Conservation (phyloP, 2,113 vertebrate species). For the Pomatorhinus ruficollis region DNA sequence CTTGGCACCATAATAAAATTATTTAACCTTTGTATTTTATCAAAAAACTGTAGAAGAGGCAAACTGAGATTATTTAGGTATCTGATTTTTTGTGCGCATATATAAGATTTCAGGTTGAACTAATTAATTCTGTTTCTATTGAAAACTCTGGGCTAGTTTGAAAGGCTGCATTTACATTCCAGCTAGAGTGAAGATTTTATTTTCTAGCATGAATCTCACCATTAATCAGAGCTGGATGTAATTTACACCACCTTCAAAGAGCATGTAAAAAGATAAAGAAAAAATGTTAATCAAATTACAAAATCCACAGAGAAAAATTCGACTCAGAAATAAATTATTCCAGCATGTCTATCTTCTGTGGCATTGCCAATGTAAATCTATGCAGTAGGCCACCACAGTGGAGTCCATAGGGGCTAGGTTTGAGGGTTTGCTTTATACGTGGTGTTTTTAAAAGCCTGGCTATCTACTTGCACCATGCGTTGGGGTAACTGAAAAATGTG, state of each 20-base stretch:
- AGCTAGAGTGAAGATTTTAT: conserved; percentile 12
- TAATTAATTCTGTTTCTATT: neutral
- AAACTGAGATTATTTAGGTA: neutral
- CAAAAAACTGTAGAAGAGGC: neutral
- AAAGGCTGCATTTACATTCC: conserved; percentile 19
- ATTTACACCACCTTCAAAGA: conserved; percentile 49
- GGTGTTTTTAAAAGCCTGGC: neutral
- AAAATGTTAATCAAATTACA: conserved; percentile 51
- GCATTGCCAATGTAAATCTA: conserved; percentile 61
- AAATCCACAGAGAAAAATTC: conserved; percentile 46
- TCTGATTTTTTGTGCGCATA: neutral
- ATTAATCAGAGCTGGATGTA: conserved; percentile 34
- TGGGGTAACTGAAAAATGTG: neutral
- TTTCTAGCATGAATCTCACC: conserved; percentile 27
- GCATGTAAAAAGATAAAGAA: conserved; percentile 51
- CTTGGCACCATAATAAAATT: neutral
- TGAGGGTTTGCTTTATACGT: conserved; percentile 11
- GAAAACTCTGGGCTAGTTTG: neutral
- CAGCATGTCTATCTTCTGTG: conserved; percentile 40
- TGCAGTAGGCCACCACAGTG: conserved; percentile 43
- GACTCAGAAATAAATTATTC: conserved; percentile 62
- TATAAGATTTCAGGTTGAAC: neutral
- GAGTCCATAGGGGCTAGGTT: conserved; percentile 2
- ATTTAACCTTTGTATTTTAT: neutral
- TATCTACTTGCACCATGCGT: neutral